Conservation (phyloP, 1,140 invertebrate species). For the Drosophila asahinai region DNA sequence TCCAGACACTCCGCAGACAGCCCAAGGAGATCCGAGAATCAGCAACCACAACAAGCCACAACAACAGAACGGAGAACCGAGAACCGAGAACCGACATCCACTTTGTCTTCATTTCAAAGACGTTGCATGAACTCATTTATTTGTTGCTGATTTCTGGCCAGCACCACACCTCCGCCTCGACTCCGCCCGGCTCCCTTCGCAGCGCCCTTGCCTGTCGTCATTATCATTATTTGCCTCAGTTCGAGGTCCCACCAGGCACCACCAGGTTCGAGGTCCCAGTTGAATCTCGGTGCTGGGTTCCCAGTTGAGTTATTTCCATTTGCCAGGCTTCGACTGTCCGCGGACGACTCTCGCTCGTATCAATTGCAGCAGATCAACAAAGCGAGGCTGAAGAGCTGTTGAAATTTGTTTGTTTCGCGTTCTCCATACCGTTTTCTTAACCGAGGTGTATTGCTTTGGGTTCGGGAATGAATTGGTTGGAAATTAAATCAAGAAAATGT, state of each 20-base stretch:
- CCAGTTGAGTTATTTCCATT: slow-evolving; percentile 71
- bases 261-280: background rate
- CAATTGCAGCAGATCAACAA: slow-evolving; percentile 68
- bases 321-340: slow-evolving; percentile 46
- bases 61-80: slow-evolving; percentile 12
- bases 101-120: slow-evolving; percentile 82
- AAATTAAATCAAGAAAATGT: background rate
- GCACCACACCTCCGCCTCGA: slow-evolving; percentile 65
- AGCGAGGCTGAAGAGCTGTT: slow-evolving; percentile 34
- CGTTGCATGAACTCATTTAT: slow-evolving; percentile 81
- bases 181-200: slow-evolving; percentile 5
- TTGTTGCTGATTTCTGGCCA: slow-evolving; percentile 81
- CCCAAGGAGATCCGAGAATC: slow-evolving; percentile 5
- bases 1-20: slow-evolving; percentile 55
- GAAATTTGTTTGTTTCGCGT: slow-evolving; percentile 48
- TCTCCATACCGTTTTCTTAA: background rate
- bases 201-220: slow-evolving; percentile 64
- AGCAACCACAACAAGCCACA: slow-evolving; percentile 13
- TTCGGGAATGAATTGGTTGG: background rate
- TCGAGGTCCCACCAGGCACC: slow-evolving; percentile 15
- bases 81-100: slow-evolving; percentile 55
- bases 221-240: slow-evolving; percentile 70
- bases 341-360: slow-evolving; percentile 44
- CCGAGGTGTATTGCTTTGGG: background rate
- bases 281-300: slow-evolving; percentile 25